A percentile compares a stretch with the other conserved stretches of the same genome.
Conservation (phyloP, 1,140 invertebrate species). For the Caenorhabditis remanei region DNA sequence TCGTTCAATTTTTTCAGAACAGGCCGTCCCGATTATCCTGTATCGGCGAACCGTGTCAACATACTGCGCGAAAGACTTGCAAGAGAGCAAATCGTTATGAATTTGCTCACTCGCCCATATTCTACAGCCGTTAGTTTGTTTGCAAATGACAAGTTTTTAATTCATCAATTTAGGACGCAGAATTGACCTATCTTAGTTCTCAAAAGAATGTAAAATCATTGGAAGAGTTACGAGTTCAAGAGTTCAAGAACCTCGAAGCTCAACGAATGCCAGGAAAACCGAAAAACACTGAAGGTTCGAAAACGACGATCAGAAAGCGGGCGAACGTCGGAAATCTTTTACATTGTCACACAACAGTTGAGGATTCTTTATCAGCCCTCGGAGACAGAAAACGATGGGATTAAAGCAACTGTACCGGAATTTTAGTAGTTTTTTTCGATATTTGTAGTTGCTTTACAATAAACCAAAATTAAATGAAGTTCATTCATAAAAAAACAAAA, state of each 20-base stretch:
- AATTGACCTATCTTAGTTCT: conserved; percentile 69
- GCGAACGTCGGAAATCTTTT: conserved; percentile 74
- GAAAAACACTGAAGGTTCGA: conserved; percentile 66
- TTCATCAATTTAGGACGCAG: conserved; percentile 65
- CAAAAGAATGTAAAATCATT: conserved; percentile 65
- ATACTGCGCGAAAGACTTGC: conserved; percentile 66
- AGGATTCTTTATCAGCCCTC: conserved; percentile 71
- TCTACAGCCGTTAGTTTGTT: conserved; percentile 68
- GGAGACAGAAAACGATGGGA: conserved; percentile 74
- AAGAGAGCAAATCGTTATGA: conserved; percentile 74
- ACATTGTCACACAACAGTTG: conserved; percentile 73
- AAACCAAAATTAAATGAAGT: background rate
- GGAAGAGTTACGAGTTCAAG: conserved; percentile 63
- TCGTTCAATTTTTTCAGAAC: conserved; percentile 66
- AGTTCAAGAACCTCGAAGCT: conserved; percentile 62
- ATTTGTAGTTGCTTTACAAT: background rate
- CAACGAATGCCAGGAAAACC: conserved; percentile 72
- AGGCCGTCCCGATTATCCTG: conserved; percentile 68
- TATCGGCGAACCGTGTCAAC: conserved; percentile 66
- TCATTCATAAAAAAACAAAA: conserved; percentile 10
- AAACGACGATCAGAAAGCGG: conserved; percentile 61
- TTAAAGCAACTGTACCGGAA: conserved; percentile 44
- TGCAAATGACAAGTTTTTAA: background rate
- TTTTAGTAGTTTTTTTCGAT: no score
- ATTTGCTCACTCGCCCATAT: conserved; percentile 73